Evolutionary conservation across 1,140 invertebrate genomes (phyloP).

Genomic region (Sitophilus oryzae): DNA sequence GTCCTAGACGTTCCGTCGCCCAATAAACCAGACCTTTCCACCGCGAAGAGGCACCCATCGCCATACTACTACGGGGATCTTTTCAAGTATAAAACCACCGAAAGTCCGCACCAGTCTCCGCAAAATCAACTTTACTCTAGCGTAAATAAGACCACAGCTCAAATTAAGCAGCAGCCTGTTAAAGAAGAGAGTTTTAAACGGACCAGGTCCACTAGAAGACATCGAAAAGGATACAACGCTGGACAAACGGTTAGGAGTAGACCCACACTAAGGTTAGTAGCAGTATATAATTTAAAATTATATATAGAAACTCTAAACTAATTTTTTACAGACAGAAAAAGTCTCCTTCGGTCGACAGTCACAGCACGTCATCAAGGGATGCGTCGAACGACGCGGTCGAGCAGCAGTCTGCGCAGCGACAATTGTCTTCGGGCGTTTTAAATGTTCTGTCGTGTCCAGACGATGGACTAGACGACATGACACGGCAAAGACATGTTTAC

Average conservation of each 20-base stretch:
- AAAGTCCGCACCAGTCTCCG: slow-evolving; percentile 22
- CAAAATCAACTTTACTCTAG: slow-evolving; percentile 6
- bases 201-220: slow-evolving; percentile 38
- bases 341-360: slow-evolving; percentile 16
- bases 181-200: slow-evolving; percentile 26
- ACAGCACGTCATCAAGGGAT: slow-evolving; percentile 21
- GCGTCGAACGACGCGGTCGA: slow-evolving; percentile 12
- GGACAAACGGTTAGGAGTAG: slow-evolving; percentile 25
- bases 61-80: slow-evolving; percentile 74
- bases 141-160: slow-evolving; percentile 19
- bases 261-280: slow-evolving; percentile 30
- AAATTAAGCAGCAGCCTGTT: slow-evolving; percentile 13
- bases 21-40: slow-evolving; percentile 20
- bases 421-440: background rate
- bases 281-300: background rate
- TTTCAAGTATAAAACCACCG: slow-evolving; percentile 50
- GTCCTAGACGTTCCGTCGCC: slow-evolving; percentile 38
- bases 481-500: slow-evolving; percentile 69
- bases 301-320: background rate
- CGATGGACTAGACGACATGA: slow-evolving; percentile 52
- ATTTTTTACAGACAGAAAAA: slow-evolving; percentile 16
- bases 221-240: slow-evolving; percentile 32
- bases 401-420: background rate
- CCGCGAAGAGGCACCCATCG: slow-evolving; percentile 60
- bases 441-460: slow-evolving; percentile 7